Conservation (phyloP, 2,888 invertebrate species). For the Carterocephalus palaemon region DNA sequence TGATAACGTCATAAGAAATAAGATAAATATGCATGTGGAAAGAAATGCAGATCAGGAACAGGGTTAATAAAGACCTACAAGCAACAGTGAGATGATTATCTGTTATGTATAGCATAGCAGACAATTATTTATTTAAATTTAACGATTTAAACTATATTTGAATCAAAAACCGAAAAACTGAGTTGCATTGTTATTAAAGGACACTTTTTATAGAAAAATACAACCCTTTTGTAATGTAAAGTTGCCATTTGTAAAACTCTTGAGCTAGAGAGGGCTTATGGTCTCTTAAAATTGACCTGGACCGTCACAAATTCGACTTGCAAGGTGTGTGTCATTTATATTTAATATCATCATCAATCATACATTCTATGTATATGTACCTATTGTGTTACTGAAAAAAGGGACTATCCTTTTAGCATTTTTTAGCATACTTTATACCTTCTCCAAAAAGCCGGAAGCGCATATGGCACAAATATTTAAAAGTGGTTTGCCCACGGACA, state of each 20-base stretch:
- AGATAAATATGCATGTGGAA: too few relatives aligned
- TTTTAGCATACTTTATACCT: slow-evolving; percentile 77
- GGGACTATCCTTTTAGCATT: slow-evolving; percentile 42
- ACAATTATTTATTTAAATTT: too few relatives aligned
- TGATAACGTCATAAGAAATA: too few relatives aligned
- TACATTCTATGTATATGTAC: slow-evolving; percentile 41
- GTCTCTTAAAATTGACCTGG: slow-evolving; percentile 31
- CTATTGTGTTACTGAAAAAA: slow-evolving; percentile 42
- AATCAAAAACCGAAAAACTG: too few relatives aligned
- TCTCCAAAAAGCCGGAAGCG: slow-evolving; percentile 75
- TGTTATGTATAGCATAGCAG: too few relatives aligned
- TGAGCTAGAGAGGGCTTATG: slow-evolving; percentile 6
- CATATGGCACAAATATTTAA: slow-evolving; percentile 77
- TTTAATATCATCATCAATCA: slow-evolving; percentile 52
- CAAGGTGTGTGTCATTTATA: slow-evolving; percentile 33
- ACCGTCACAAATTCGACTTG: slow-evolving; percentile 40
- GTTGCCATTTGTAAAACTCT: slow-evolving; percentile 10
- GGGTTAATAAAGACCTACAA: too few relatives aligned
- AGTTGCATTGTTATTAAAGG: too few relatives aligned
- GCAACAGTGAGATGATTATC: too few relatives aligned
- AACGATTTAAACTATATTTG: too few relatives aligned
- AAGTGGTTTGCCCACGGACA: slow-evolving; percentile 64
- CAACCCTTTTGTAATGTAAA: neutral
- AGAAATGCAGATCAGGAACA: too few relatives aligned
- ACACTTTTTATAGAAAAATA: slow-evolving; percentile 4